These are phyloP conservation scores for Butorides virescens DNA, from an alignment of 2,113 vertebrate species.

Conservation along the genomic window DNA sequence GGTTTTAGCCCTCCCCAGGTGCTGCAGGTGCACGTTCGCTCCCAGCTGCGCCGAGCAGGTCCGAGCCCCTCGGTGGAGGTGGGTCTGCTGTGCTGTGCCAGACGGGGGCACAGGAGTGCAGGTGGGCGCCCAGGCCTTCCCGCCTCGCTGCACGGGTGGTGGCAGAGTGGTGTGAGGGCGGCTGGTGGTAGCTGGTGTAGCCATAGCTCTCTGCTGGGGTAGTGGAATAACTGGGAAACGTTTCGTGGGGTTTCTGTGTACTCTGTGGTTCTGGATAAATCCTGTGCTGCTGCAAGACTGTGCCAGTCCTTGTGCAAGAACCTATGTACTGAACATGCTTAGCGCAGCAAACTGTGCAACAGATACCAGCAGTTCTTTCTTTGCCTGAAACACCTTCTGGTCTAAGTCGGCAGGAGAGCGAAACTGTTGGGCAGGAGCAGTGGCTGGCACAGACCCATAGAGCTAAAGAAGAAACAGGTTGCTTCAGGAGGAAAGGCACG, in stretches of 20 bases:
- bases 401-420: not conserved
- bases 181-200: fast-evolving
- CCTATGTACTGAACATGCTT: fast-evolving
- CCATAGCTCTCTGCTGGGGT: fast-evolving
- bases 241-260: fast-evolving
- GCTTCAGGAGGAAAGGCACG: not conserved
- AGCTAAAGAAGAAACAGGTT: not conserved
- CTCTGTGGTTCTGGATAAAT: not conserved
- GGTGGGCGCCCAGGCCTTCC: fast-evolving
- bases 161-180: fast-evolving
- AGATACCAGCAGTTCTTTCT: not conserved
- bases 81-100: fast-evolving
- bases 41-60: fast-evolving
- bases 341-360: not conserved
- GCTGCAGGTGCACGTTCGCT: not conserved
- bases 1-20: not conserved
- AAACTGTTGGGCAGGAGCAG: not conserved
- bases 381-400: not conserved
- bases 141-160: fast-evolving
- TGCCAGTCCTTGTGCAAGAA: not conserved
- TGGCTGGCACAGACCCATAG: not conserved
- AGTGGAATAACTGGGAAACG: fast-evolving
- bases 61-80: fast-evolving
- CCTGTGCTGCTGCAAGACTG: not conserved
- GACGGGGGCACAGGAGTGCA: fast-evolving